Conservation (phyloP, 2,888 invertebrate species). For the Drosophila neutralis region DNA sequence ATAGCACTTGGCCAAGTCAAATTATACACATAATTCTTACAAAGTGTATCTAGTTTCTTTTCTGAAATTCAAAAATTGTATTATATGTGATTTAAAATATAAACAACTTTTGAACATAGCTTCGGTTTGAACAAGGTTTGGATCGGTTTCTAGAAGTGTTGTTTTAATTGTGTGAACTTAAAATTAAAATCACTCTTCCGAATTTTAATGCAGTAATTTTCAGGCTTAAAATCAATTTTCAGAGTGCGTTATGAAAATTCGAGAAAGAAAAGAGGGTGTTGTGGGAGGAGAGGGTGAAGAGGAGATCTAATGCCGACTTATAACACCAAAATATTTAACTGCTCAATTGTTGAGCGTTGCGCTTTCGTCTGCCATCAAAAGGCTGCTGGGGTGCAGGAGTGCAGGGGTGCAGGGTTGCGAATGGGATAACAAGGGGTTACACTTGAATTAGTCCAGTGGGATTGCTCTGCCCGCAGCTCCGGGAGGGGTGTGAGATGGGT, state of each 20-base stretch:
- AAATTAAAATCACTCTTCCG: neutral
- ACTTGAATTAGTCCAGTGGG: slow-evolving; percentile 84
- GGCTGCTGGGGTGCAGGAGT: neutral
- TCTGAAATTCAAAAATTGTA: neutral
- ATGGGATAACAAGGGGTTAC: slow-evolving; percentile 72
- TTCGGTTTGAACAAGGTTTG: neutral
- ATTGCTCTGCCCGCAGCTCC: slow-evolving; percentile 53
- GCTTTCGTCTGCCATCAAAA: slow-evolving; percentile 38
- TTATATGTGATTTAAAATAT: slow-evolving; percentile 5
- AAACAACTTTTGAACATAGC: neutral
- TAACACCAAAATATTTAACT: slow-evolving; percentile 84
- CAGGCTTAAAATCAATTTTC: slow-evolving; percentile 45
- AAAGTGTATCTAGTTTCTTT: neutral
- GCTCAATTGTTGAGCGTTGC: slow-evolving; percentile 80
- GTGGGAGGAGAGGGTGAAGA: neutral
- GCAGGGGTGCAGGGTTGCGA: slow-evolving; percentile 17
- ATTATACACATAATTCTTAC: slow-evolving; percentile 27
- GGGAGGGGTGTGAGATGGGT: slow-evolving; percentile 13
- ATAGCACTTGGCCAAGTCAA: slow-evolving; percentile 18
- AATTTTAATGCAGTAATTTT: neutral
- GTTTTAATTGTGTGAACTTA: neutral
- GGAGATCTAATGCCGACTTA: slow-evolving; percentile 80
- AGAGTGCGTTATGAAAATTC: neutral
- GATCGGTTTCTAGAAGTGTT: neutral
- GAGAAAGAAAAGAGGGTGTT: neutral